Base-by-base conservation (phyloP, 2,888 invertebrate genomes). In the Allygus modestus region DNA sequence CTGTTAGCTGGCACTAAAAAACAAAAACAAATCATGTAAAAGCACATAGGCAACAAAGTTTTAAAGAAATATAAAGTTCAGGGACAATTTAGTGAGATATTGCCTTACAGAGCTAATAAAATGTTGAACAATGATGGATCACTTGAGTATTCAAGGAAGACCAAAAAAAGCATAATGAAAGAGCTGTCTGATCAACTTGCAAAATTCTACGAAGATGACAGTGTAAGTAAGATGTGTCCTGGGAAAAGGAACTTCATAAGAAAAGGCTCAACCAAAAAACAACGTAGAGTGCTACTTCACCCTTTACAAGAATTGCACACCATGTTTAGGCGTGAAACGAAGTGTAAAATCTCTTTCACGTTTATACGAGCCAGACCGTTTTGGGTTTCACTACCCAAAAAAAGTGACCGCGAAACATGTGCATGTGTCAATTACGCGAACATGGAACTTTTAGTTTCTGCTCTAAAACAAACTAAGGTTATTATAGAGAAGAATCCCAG, bases 171-270 rank as follows among this genome's bases (percentile, higher is more conserved):
- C 28, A 23, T 71, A 4, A 33, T 23, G 20, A 1, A 54, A 23
- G 37, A 37, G 9, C 23, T 54, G 4, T 54, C 54, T 2, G 11
- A 54, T 1, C 1, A 23, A 23, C 20, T 54, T 20, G 11, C 11
- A 1, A 54, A 20, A 11, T 54, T 54, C 11, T 54, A 54, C 20
- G 54, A 54, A 54, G 54, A 54, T 23, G 54, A 54, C 11, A 54
- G 23, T 23, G 71, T 77, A 28, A 69, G 26, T 23, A 75, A n/a
- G 2, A 69, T 69, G 69, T 69, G 69, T 33, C 69, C 69, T 12
- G 69, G 69, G 9, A 69, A 69, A 58, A 58, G 20, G 15, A 31
- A 69, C 31, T 69, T 69, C 17, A 31, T 69, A 15, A 26, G n/a
- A 28, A 11, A 69, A 69, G 69, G 69, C 5, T 28, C 33, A 11